A percentile compares a stretch with the other conserved stretches of the same genome.
Conservation (phyloP, 2,113 vertebrate species). For the Clarias batrachus region DNA sequence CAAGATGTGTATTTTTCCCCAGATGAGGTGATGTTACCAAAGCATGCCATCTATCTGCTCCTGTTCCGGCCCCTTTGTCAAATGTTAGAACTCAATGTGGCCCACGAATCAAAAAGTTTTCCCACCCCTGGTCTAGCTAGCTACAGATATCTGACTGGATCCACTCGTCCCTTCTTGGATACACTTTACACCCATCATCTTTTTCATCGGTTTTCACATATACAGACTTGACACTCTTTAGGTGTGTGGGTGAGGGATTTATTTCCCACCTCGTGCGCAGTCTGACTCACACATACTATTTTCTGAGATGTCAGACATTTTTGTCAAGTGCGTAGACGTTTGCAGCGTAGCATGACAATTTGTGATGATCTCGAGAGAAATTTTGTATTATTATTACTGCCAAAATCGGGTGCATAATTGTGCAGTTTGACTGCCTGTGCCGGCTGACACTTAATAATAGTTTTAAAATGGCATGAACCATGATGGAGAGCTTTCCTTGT, state of each 20-base stretch:
- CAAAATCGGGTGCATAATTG: not conserved
- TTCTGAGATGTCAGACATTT: slow-evolving; percentile 29
- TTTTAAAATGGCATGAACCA: not conserved
- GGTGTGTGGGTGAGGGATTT: not conserved
- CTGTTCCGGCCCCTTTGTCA: no score
- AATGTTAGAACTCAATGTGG: no score
- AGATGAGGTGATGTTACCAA: no score
- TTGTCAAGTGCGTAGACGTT: slow-evolving; percentile 1
- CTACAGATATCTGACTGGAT: not conserved
- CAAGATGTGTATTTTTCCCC: no score
- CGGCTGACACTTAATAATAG: not conserved
- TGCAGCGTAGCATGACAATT: not conserved
- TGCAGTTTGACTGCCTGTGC: not conserved
- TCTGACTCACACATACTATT: slow-evolving; percentile 5
- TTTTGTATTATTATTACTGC: not conserved
- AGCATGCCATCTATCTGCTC: no score
- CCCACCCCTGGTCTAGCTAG: not conserved
- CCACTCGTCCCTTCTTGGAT: not conserved
- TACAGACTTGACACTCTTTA: not conserved
- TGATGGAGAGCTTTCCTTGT: not conserved
- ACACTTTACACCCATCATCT: not conserved
- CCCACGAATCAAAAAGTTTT: no score
- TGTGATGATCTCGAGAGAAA: slow-evolving; percentile 2
- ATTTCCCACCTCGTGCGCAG: not conserved
- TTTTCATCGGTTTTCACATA: slow-evolving; percentile 1